Conservation (phyloP, 2,113 vertebrate species). For the Oplegnathus fasciatus region DNA sequence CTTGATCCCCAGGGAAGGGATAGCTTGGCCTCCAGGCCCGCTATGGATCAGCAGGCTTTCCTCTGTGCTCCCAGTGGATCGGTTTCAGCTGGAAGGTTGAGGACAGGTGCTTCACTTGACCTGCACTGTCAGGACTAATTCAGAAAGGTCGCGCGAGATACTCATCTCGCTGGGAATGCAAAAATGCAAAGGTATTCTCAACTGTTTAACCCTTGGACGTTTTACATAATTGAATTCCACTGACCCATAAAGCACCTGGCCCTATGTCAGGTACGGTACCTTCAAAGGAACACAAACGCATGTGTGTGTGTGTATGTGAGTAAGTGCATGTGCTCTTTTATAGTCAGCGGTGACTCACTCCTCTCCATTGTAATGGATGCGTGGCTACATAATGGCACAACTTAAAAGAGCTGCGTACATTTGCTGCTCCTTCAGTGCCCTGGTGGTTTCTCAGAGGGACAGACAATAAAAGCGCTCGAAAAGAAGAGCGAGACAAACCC, state of each 20-base stretch:
- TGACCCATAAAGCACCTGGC: slow-evolving; percentile 57
- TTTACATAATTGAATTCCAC: slow-evolving; percentile 63
- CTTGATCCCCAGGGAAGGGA: slow-evolving; percentile 67
- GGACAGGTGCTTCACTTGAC: slow-evolving; percentile 78
- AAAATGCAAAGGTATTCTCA: slow-evolving; percentile 45
- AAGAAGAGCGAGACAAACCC: slow-evolving; percentile 43
- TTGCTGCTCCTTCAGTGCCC: slow-evolving; percentile 40
- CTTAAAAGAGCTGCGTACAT: slow-evolving; percentile 53
- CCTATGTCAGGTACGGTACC: slow-evolving; percentile 51
- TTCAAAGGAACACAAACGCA: slow-evolving; percentile 41
- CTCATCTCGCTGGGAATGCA: slow-evolving; percentile 45
- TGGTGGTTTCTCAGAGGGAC: slow-evolving; percentile 52
- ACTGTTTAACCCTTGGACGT: slow-evolving; percentile 52
- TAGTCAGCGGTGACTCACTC: slow-evolving; percentile 62
- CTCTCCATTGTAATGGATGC: slow-evolving; percentile 56
- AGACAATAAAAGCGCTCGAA: slow-evolving; percentile 58
- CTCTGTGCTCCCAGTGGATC: slow-evolving; percentile 65
- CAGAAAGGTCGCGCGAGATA: slow-evolving; percentile 58
- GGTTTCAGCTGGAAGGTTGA: slow-evolving; percentile 67
- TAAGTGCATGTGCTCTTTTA: slow-evolving; percentile 47
- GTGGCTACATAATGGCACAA: slow-evolving; percentile 54
- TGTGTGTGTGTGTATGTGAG: slow-evolving; percentile 15
- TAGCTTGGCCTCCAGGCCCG: slow-evolving; percentile 50
- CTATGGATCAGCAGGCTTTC: slow-evolving; percentile 68
- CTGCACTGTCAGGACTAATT: slow-evolving; percentile 52